A percentile compares a stretch with the other conserved stretches of the same genome.
These are phyloP conservation scores for Garra rufa DNA, from an alignment of 2,113 vertebrate genomes.

Conservation along the genomic window DNA sequence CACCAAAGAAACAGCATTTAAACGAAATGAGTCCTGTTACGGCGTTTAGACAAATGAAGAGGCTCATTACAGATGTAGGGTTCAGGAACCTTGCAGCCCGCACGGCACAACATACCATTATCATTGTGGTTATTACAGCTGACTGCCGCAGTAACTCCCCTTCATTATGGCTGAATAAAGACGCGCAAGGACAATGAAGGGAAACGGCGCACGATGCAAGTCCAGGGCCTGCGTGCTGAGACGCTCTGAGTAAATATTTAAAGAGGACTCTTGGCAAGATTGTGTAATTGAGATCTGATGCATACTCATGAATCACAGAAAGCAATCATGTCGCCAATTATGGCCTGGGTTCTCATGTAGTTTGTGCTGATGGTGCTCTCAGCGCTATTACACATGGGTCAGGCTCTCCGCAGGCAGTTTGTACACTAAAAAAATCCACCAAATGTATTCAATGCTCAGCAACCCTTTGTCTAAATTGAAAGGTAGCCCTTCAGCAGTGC, in stretches of 20 bases:
- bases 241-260: constrained; percentile 47
- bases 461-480: constrained; percentile 35
- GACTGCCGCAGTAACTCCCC: constrained; percentile 23
- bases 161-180: constrained; percentile 45
- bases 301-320: constrained; percentile 41
- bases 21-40: not conserved
- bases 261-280: constrained; percentile 43
- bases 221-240: constrained; percentile 15
- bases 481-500: constrained; percentile 19
- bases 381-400: constrained; percentile 22
- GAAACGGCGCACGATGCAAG: not conserved
- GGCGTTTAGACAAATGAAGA: constrained; percentile 19
- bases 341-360: not conserved
- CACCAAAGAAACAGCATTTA: not conserved
- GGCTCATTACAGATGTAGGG: constrained; percentile 9
- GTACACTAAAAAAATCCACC: constrained; percentile 19
- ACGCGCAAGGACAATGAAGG: constrained; percentile 24
- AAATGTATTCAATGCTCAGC: constrained; percentile 41
- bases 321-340: constrained; percentile 42
- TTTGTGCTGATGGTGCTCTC: constrained; percentile 30
- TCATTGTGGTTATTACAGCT: constrained; percentile 8
- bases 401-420: constrained; percentile 30
- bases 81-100: constrained; percentile 6
- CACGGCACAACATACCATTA: not conserved
- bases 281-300: constrained; percentile 47